Base-by-base conservation (phyloP, 2,113 vertebrate genomes). In the Myodes glareolus region DNA sequence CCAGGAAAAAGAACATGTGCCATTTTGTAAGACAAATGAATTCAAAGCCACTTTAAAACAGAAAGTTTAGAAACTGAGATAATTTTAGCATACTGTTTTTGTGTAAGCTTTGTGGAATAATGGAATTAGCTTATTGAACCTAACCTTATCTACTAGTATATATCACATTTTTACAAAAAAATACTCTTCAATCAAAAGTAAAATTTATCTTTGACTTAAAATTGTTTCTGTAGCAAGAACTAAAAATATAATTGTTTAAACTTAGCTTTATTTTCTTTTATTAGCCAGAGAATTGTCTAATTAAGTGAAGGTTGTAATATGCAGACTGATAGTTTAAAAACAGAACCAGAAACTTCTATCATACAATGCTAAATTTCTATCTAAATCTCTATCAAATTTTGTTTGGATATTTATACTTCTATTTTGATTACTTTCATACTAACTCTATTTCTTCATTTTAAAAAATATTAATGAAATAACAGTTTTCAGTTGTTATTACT, bases 31-130 rank as follows among this genome's bases (percentile, higher is more conserved):
- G 91, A 95, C 27, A 94, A 75, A 94, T 87, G 9, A 72, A 90
- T 96, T 94, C 65, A 76, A 95, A 95, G 76, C 29, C 36, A 68
- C 81, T 92, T 97, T 93, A 70, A 96, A 95, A 84, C 58, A 88
- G 55, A 91, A 89, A 86, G 94, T 97, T 97, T 94, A 95, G 55
- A 91, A 95, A 92, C n/a, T 72, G 80, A 97, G 61, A 87, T 95
- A 50, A 94, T 96, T 96, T 97, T 86, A 47, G 39, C 91, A 70
- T 73, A 52, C 47, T 65, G 47, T 78, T 52, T 96, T 94, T 96
- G 94, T 91, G 47, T 63, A 94, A 72, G 9, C 65, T 93, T 90
- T 95, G 81, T 67, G 39, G 94, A 89, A 67, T 21, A 75, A 55
- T 61, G 0, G 1, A 96, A 94, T 73, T 78, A 94, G 13, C 78